A percentile compares a stretch with the other conserved stretches of the same genome.
phyloP scores from a whole-genome alignment of 2,797 vertebrate species.

The Coregonus suidteri region DNA sequence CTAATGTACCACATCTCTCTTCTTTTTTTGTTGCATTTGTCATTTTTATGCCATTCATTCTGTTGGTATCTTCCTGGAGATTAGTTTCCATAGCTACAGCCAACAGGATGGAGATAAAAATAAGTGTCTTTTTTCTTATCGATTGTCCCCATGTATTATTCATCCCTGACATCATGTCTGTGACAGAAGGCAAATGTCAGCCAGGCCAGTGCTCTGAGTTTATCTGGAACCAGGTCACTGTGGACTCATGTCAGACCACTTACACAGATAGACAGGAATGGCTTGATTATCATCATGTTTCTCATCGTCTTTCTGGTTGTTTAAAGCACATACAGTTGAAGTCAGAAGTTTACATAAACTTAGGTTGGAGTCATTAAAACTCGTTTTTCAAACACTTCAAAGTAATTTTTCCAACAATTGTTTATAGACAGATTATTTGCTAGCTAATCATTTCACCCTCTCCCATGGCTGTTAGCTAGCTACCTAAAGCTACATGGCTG shows the following conservation, averaged over 20 bases:
- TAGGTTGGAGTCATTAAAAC: too few relatives aligned
- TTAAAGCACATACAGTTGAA: background rate
- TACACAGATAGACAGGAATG: background rate
- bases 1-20: background rate
- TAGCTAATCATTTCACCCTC: too few relatives aligned
- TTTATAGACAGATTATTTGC: too few relatives aligned
- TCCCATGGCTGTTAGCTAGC: too few relatives aligned
- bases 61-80: background rate
- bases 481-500: too few relatives aligned
- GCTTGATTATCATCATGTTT: background rate
- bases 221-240: slow-evolving; percentile 58
- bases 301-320: slow-evolving; percentile 13
- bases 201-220: slow-evolving; percentile 26
- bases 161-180: slow-evolving; percentile 46
- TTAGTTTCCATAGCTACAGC: slow-evolving; percentile 34
- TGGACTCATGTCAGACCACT: slow-evolving; percentile 1
- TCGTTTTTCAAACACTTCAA: too few relatives aligned
- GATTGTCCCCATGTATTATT: slow-evolving; percentile 66
- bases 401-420: too few relatives aligned
- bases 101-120: slow-evolving; percentile 36
- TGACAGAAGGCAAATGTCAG: slow-evolving; percentile 59
- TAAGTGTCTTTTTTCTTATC: slow-evolving; percentile 51
- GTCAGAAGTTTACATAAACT: too few relatives aligned
- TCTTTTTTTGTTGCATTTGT: background rate
- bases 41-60: background rate